A percentile compares a stretch with the other conserved stretches of the same genome.
These are phyloP conservation scores for Brachionus rotundiformis DNA, from an alignment of 1,140 invertebrate species.

Conservation along the genomic window DNA sequence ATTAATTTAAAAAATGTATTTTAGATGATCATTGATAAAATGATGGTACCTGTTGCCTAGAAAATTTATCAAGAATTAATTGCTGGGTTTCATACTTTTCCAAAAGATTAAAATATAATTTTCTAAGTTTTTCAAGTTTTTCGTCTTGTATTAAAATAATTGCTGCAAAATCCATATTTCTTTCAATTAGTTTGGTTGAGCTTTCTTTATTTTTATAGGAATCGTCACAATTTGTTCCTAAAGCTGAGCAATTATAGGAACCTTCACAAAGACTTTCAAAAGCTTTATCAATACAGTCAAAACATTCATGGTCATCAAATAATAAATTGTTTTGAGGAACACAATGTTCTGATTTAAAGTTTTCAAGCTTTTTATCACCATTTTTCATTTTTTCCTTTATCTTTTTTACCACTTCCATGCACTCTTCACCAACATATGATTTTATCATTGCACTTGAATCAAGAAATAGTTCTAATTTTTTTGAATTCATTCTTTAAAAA, in stretches of 20 bases:
- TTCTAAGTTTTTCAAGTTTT: not conserved
- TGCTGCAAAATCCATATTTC: not conserved
- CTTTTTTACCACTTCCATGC: not conserved
- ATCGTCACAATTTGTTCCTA: not conserved
- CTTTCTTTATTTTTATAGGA: not conserved
- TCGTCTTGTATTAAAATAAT: not conserved
- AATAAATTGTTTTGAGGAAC: not conserved
- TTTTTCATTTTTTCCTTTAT: slow-evolving; percentile 7
- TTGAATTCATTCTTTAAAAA: not conserved
- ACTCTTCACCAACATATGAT: not conserved
- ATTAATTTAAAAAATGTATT: not conserved
- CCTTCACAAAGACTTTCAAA: not conserved
- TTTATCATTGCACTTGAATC: not conserved
- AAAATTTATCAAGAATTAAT: too few species aligned
- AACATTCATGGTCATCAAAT: slow-evolving; percentile 1
- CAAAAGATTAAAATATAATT: too few species aligned
- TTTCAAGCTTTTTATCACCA: not conserved
- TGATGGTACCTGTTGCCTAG: not conserved
- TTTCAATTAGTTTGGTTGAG: not conserved
- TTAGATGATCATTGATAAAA: not conserved
- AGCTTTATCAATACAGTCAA: not conserved
- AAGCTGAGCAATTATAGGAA: too few species aligned
- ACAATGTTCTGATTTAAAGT: not conserved
- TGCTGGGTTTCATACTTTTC: too few species aligned
- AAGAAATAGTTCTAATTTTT: slow-evolving; percentile 1